These are phyloP conservation scores for Tortricodes alternella DNA, from an alignment of 2,888 invertebrate genomes.

Conservation along the genomic window DNA sequence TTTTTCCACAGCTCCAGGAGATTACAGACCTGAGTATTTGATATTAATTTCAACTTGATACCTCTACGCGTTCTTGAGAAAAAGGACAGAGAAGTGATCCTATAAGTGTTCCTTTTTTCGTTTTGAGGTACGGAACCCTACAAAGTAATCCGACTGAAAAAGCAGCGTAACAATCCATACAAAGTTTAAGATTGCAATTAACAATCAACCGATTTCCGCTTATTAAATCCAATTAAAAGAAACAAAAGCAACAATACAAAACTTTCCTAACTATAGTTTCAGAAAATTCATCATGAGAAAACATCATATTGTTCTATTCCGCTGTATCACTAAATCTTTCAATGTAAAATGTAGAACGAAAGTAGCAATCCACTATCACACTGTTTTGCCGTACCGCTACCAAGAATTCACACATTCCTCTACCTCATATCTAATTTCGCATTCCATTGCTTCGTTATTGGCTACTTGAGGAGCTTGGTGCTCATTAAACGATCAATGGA, in stretches of 20 bases:
- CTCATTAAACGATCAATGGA: constrained; percentile 21
- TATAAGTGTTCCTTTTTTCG: no score
- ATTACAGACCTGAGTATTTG: no score
- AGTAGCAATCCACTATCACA: constrained; percentile 32
- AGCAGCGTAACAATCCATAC: constrained; percentile 3
- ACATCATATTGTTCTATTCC: constrained; percentile 42
- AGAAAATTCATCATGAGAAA: constrained; percentile 42
- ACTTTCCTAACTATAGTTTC: constrained; percentile 30
- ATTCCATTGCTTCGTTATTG: constrained; percentile 13
- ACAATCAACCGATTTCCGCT: constrained; percentile 27
- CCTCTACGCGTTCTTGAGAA: no score
- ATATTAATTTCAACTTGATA: no score
- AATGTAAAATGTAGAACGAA: constrained; percentile 56
- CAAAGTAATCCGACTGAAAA: no score
- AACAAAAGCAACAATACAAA: constrained; percentile 26
- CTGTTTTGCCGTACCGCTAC: constrained; percentile 26
- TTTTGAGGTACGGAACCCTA: no score
- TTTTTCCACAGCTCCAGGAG: no score
- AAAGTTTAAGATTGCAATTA: constrained; percentile 8
- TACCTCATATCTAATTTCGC: constrained; percentile 7
- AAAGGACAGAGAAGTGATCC: no score
- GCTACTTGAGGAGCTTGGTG: not conserved
- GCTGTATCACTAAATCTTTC: constrained; percentile 49
- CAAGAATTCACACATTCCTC: constrained; percentile 22
- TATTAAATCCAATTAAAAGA: constrained; percentile 20